Percentiles rank a stretch among this genome's conserved stretches.
Conservation (phyloP, 2,113 vertebrate species). For the Rhinopomastus cyanomelas region DNA sequence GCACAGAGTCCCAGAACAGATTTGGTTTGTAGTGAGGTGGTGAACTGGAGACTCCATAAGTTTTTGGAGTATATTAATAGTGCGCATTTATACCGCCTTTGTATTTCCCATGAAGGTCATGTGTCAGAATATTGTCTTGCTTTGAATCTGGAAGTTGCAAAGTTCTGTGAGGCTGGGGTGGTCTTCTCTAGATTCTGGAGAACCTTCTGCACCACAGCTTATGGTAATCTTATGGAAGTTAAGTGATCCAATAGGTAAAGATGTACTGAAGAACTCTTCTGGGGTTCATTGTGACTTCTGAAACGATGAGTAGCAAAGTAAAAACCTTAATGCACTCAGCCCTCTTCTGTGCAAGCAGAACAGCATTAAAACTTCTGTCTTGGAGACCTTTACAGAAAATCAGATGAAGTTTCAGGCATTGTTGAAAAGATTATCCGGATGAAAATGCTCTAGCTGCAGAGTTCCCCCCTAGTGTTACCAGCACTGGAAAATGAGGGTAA, state of each 20-base stretch:
- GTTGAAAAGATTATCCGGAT: not conserved
- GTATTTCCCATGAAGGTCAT: accelerated
- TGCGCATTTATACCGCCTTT: not conserved
- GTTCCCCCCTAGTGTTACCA: not conserved
- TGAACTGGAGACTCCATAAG: not conserved
- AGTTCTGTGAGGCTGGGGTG: not conserved
- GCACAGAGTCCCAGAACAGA: not conserved
- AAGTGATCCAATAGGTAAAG: not conserved
- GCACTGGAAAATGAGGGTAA: not conserved
- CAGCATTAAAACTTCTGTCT: not conserved
- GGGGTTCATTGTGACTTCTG: not conserved
- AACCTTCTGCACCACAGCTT: too few species aligned
- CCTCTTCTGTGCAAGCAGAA: not conserved
- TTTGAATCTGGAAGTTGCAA: not conserved
- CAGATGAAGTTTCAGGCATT: not conserved
- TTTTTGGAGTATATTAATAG: not conserved
- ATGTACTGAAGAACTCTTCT: not conserved
- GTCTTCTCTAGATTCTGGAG: not conserved
- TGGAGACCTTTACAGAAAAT: not conserved
- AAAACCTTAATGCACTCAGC: not conserved
- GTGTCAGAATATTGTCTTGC: not conserved
- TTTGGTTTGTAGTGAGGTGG: not conserved
- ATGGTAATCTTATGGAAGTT: not conserved
- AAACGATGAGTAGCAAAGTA: not conserved
- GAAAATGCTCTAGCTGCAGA: not conserved